phyloP scores from a whole-genome alignment of 2,797 vertebrate species.

The Phyllotis vaccarum region DNA sequence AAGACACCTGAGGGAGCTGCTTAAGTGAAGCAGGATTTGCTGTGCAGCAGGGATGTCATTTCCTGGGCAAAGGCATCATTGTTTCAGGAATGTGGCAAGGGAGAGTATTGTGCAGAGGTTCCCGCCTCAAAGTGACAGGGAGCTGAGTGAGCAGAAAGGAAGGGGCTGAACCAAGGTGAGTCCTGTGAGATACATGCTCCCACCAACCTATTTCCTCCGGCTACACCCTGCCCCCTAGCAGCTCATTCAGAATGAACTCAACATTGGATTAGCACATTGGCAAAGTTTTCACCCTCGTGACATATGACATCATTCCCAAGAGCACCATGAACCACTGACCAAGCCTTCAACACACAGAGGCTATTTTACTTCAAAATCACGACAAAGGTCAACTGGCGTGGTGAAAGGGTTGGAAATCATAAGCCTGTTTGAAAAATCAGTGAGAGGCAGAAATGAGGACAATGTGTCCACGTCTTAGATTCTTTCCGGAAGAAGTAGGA shows the following conservation, averaged over 20 bases:
- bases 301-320: background rate
- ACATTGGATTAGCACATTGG: background rate
- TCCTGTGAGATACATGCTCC: background rate
- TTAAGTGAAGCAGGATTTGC: no score
- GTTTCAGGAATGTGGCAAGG: background rate
- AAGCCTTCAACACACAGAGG: background rate
- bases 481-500: background rate
- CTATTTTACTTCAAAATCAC: background rate
- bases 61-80: background rate
- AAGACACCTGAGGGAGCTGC: background rate
- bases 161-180: background rate
- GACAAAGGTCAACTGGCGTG: background rate
- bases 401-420: rapidly evolving
- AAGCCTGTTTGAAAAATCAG: background rate
- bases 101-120: background rate
- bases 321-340: background rate
- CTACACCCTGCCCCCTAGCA: background rate
- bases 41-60: background rate
- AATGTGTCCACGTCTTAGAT: background rate
- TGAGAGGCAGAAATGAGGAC: background rate
- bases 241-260: background rate
- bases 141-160: background rate
- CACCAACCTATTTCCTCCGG: background rate
- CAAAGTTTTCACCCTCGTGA: background rate
- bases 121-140: background rate